phyloP scores from a whole-genome alignment of 2,888 invertebrate species.

The Yponomeuta evonymella region DNA sequence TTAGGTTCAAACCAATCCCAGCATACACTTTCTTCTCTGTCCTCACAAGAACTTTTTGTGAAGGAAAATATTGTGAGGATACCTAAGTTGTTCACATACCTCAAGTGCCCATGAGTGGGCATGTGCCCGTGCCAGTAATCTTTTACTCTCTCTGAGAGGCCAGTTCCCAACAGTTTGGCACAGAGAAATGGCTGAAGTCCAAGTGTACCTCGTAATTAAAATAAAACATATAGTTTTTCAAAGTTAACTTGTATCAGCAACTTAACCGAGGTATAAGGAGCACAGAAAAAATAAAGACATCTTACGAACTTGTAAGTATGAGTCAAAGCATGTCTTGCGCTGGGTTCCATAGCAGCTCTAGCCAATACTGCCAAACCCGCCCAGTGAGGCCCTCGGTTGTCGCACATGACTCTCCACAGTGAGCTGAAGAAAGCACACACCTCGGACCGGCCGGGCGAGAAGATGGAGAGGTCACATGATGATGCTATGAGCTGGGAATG shows the following conservation, averaged over 20 bases:
- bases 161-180: no score
- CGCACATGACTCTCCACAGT: slow-evolving; percentile 79
- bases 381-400: slow-evolving; percentile 78
- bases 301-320: slow-evolving; percentile 77
- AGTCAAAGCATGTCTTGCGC: slow-evolving; percentile 78
- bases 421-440: slow-evolving; percentile 81
- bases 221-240: no score
- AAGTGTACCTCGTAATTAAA: no score
- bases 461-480: slow-evolving; percentile 78
- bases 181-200: no score
- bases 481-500: slow-evolving; percentile 77
- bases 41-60: no score
- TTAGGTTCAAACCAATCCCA: no score
- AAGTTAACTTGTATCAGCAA: not conserved
- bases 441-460: slow-evolving; percentile 79
- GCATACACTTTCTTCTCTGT: no score
- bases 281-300: not conserved
- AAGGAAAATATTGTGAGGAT: no score
- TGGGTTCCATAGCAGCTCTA: slow-evolving; percentile 77
- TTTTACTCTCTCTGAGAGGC: no score
- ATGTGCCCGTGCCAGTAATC: no score
- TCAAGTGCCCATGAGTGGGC: no score
- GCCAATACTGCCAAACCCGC: slow-evolving; percentile 79
- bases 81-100: no score
- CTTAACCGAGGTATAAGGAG: not conserved